Evolutionary conservation across 2,797 vertebrate species (phyloP), one percentile per base, ranked within the genome.

Genomic region (Squalus acanthias): DNA sequence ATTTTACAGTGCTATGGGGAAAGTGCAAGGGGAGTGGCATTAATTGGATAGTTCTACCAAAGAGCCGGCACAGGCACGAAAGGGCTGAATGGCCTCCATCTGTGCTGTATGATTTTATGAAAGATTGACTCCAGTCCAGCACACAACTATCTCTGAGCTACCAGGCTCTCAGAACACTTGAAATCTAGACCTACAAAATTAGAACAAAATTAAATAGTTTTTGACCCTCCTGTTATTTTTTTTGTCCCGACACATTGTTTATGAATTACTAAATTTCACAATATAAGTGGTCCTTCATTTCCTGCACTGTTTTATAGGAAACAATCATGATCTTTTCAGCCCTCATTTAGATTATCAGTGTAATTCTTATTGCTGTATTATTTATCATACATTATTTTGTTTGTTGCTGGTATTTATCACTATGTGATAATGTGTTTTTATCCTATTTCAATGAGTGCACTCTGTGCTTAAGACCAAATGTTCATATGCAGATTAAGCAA

Each of bases 391-490:
- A 22, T 20, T 70, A 46, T 72, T 95, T 50, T 70, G 67, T 95
- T 95, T 95, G 92, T 26, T 95, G 65, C 65, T 50, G 65, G n/a
- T 46, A 69, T 46, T 95, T 69, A 95, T 72, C 93, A 53, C 22
- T 29, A 69, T n/a, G 57, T 95, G 67, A 72, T 95, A 17, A 72
- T 72, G 69, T 22, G 67, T 63, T 95, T 95, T 72, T 95, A 91
- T 91, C 88, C 60, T 89, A 4, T 33, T 89, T 53, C 24, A 69
- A 50, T 46, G 69, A 95, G 39, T 70, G 93, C 46, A 50, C 46
- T 95, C 65, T 46, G 13, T 94, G 88, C 29, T 95, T 69, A 46
- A 26, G 69, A 95, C 46, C 93, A 93, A 93, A 93, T 93, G 63
- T 93, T 67, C 63, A 5, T 24, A 72, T 95, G 93, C 8, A 72